Conservation (phyloP, 2,797 vertebrate genomes). For the Eulemur rubriventer region DNA sequence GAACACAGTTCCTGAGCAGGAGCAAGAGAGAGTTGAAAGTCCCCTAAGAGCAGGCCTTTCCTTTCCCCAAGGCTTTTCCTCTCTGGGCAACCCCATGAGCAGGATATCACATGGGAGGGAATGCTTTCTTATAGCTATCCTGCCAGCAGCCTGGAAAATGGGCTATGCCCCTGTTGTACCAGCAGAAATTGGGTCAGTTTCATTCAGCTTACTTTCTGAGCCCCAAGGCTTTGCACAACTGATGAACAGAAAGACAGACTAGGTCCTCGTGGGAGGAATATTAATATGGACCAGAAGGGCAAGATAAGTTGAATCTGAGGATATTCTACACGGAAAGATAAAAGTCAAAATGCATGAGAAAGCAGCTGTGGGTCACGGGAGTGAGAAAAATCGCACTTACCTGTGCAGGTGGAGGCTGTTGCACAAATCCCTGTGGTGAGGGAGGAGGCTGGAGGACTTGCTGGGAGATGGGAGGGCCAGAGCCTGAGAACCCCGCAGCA, state of each 20-base stretch:
- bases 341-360: neutral
- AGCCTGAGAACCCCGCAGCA: conserved; percentile 84
- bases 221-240: neutral
- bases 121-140: neutral
- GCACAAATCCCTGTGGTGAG: conserved; percentile 86
- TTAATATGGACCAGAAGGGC: neutral
- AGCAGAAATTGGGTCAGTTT: neutral
- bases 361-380: neutral
- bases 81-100: neutral
- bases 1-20: neutral
- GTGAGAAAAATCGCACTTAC: conserved; percentile 76
- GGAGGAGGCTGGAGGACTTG: conserved; percentile 86
- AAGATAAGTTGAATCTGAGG: neutral
- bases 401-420: conserved; percentile 90
- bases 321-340: neutral
- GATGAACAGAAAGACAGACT: neutral
- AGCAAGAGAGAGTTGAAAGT: neutral
- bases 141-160: neutral
- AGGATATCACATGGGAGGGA: fast-evolving
- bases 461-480: conserved; percentile 85
- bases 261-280: neutral
- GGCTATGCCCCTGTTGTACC: no score
- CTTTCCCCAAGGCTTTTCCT: no score
- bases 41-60: neutral
- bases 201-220: neutral